Percentiles rank a stretch among this genome's conserved stretches.
These are phyloP conservation scores for Chunga burmeisteri DNA, from an alignment of 2,113 vertebrate genomes.

Conservation along the genomic window DNA sequence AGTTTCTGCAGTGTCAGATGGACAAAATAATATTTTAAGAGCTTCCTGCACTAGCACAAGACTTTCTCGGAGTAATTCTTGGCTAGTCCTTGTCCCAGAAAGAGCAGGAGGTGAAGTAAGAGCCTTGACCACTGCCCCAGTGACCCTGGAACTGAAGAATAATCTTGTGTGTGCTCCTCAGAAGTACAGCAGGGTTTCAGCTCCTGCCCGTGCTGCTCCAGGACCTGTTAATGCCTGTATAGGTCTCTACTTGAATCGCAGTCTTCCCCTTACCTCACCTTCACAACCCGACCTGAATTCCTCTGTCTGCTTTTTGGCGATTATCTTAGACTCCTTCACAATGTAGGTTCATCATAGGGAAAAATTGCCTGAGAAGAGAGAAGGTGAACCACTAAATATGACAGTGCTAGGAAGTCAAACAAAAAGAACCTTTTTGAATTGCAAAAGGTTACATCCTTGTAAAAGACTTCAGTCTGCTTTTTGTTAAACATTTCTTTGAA, in stretches of 20 bases:
- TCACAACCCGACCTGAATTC: not conserved
- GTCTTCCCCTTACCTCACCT: not conserved
- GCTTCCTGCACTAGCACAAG: not conserved
- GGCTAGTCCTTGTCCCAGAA: not conserved
- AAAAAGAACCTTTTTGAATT: slow-evolving; percentile 33
- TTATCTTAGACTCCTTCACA: not conserved
- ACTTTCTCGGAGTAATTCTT: not conserved
- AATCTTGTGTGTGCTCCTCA: not conserved
- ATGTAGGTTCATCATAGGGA: not conserved
- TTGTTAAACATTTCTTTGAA: slow-evolving; percentile 30
- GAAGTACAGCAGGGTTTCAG: not conserved
- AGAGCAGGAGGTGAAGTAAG: not conserved
- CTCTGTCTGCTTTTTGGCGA: not conserved
- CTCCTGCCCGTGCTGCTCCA: not conserved
- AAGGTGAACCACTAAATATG: not conserved
- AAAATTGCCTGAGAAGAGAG: not conserved
- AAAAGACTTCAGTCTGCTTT: slow-evolving; percentile 56
- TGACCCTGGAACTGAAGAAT: not conserved
- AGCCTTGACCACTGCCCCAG: not conserved
- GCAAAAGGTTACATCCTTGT: slow-evolving; percentile 25
- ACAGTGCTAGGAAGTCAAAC: slow-evolving; percentile 1
- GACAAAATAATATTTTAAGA: not conserved
- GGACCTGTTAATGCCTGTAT: not conserved
- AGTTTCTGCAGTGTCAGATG: not conserved
- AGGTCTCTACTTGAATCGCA: not conserved